These are phyloP conservation scores for Nothobranchius furzeri DNA, from an alignment of 2,113 vertebrate species.

Conservation along the genomic window DNA sequence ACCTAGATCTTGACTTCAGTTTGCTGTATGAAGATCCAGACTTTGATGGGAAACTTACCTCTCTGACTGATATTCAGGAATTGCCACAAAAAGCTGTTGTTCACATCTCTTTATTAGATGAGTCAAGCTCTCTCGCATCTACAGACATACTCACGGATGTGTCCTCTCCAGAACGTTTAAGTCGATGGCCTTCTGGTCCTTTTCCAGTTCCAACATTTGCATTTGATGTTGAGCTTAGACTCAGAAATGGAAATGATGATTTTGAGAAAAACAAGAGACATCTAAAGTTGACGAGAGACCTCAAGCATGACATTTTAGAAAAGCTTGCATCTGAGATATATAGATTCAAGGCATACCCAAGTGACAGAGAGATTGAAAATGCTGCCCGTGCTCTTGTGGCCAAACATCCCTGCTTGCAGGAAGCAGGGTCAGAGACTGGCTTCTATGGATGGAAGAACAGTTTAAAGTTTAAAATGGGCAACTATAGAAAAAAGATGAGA, in stretches of 20 bases:
- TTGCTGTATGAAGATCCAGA: slow-evolving; percentile 51
- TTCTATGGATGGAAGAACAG: too few species aligned
- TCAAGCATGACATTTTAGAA: slow-evolving; percentile 8
- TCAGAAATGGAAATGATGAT: slow-evolving; percentile 46
- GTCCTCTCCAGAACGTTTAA: slow-evolving; percentile 35
- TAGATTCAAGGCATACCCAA: slow-evolving; percentile 51
- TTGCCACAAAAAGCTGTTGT: slow-evolving; percentile 47
- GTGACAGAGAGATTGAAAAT: slow-evolving; percentile 3
- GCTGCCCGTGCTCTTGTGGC: background rate
- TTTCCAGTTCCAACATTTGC: slow-evolving; percentile 42
- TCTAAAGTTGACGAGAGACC: slow-evolving; percentile 41
- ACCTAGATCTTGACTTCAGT: background rate
- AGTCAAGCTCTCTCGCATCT: background rate
- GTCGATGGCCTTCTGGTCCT: slow-evolving; percentile 33
- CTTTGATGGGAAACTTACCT: slow-evolving; percentile 13
- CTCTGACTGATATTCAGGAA: slow-evolving; percentile 14
- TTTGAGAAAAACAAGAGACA: slow-evolving; percentile 29
- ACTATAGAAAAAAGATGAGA: slow-evolving; percentile 22
- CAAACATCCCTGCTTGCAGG: too few species aligned
- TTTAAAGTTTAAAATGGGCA: background rate
- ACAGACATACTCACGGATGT: slow-evolving; percentile 34
- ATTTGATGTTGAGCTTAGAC: slow-evolving; percentile 45
- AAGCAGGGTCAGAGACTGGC: too few species aligned
- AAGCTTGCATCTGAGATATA: slow-evolving; percentile 33
- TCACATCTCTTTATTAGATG: slow-evolving; percentile 25